Evolutionary conservation across 2,888 invertebrate genomes (phyloP).

Genomic region (Timema podura): DNA sequence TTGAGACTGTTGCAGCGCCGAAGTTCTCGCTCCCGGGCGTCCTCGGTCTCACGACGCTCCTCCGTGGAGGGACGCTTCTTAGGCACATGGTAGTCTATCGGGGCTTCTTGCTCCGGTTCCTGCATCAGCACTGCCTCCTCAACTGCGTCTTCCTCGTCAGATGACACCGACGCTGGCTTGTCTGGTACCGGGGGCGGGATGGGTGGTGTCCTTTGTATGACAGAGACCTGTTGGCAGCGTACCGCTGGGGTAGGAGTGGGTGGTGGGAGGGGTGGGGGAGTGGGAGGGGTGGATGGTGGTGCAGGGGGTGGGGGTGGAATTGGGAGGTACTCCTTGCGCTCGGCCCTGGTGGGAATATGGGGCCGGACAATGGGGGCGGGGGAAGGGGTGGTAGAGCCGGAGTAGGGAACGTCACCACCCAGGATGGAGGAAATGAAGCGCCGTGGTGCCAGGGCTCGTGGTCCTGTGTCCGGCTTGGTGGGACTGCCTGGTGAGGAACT

Average conservation of each 20-base stretch:
- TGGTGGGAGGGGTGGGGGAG: slow-evolving; percentile 44
- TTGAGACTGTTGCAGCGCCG: slow-evolving; percentile 38
- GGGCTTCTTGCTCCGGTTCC: slow-evolving; percentile 78
- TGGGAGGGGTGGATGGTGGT: slow-evolving; percentile 23
- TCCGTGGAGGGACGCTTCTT: slow-evolving; percentile 47
- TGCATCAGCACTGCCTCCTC: slow-evolving; percentile 41
- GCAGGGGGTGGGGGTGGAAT: slow-evolving; percentile 25
- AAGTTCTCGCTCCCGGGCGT: slow-evolving; percentile 36
- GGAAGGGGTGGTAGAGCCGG: slow-evolving; percentile 54
- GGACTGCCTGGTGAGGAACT: slow-evolving; percentile 24
- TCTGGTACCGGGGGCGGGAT: slow-evolving; percentile 31
- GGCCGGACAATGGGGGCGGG: slow-evolving; percentile 15
- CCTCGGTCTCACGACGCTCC: slow-evolving; percentile 35
- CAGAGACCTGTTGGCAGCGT: slow-evolving; percentile 54
- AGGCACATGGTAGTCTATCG: slow-evolving; percentile 84
- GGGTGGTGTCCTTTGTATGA: slow-evolving; percentile 74
- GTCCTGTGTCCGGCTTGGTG: slow-evolving; percentile 4
- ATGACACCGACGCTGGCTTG: slow-evolving; percentile 36
- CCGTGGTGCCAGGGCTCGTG: slow-evolving; percentile 40
- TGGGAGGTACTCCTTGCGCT: slow-evolving; percentile 73
- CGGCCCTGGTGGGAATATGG: slow-evolving; percentile 69
- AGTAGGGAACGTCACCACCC: slow-evolving; percentile 73
- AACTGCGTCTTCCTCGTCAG: slow-evolving; percentile 41
- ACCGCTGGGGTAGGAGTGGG: slow-evolving; percentile 44
- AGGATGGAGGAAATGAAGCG: slow-evolving; percentile 76